A percentile compares a stretch with the other conserved stretches of the same genome.
Conservation (phyloP, 2,113 vertebrate species). For the Oryzias curvinotus region DNA sequence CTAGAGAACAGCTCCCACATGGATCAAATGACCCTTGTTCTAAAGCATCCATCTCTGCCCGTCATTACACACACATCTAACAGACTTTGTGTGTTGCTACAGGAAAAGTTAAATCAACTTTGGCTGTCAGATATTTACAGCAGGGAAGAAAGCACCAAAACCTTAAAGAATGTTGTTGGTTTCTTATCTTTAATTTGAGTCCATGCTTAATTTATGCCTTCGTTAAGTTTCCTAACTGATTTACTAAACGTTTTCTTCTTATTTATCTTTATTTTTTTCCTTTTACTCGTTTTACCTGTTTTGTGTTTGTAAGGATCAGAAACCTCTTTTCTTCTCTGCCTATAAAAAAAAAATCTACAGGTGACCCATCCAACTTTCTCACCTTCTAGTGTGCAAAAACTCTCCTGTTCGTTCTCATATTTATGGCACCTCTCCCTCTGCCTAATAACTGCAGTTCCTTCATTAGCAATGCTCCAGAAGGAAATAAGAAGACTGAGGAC, state of each 20-base stretch:
- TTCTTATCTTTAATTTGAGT: no score
- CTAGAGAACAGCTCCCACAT: constrained; percentile 49
- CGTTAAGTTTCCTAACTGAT: neutral
- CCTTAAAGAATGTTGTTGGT: neutral
- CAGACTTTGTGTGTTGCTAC: constrained; percentile 24
- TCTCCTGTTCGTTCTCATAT: constrained; percentile 35
- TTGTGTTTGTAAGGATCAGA: constrained; percentile 4
- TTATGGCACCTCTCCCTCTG: constrained; percentile 28
- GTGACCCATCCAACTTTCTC: constrained; percentile 42
- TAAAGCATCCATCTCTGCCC: constrained; percentile 46
- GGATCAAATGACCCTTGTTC: constrained; percentile 55
- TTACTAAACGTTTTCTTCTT: constrained; percentile 1
- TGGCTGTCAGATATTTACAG: constrained; percentile 35
- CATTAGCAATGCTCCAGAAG: constrained; percentile 40
- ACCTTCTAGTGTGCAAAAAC: neutral
- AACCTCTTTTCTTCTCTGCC: neutral
- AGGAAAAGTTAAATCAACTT: constrained; percentile 36
- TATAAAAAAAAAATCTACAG: constrained; percentile 24
- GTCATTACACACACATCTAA: constrained; percentile 32
- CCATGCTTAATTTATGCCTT: no score
- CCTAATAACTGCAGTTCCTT: constrained; percentile 37
- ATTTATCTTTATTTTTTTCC: neutral
- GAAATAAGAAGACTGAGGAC: constrained; percentile 40
- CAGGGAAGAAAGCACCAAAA: constrained; percentile 15
- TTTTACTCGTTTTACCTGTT: neutral